These are phyloP conservation scores for Eudemis profundana DNA, from an alignment of 2,888 invertebrate species.

Conservation along the genomic window DNA sequence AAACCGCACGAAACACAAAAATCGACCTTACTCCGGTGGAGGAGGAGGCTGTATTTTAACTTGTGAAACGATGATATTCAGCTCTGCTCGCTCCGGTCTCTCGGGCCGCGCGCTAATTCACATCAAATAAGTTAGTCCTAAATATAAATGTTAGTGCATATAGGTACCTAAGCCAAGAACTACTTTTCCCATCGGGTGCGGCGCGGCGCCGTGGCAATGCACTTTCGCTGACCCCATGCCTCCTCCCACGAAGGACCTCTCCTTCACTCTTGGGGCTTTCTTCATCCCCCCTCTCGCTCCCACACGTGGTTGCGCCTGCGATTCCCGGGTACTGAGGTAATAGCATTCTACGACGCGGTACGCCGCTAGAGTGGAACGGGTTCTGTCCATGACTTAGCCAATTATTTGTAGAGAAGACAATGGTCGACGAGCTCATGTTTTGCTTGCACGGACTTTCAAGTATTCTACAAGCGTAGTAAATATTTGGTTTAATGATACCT, in stretches of 20 bases:
- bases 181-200: slow-evolving; percentile 81
- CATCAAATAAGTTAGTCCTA: slow-evolving; percentile 58
- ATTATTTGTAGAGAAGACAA: slow-evolving; percentile 81
- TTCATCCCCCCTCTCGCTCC: slow-evolving; percentile 66
- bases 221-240: slow-evolving; percentile 84
- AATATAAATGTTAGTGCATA: slow-evolving; percentile 69
- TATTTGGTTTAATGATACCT: too few species aligned
- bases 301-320: slow-evolving; percentile 75
- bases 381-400: slow-evolving; percentile 82
- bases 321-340: slow-evolving; percentile 77
- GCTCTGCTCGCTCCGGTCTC: neutral
- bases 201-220: slow-evolving; percentile 82
- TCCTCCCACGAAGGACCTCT: slow-evolving; percentile 76
- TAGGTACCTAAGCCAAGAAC: slow-evolving; percentile 67
- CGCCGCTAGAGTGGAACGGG: slow-evolving; percentile 83
- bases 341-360: slow-evolving; percentile 84
- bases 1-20: neutral
- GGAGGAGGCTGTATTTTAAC: slow-evolving; percentile 9
- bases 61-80: slow-evolving; percentile 16
- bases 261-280: slow-evolving; percentile 71
- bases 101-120: slow-evolving; percentile 18
- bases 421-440: slow-evolving; percentile 68
- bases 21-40: neutral
- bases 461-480: neutral
- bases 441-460: slow-evolving; percentile 53